A percentile compares a stretch with the other conserved stretches of the same genome.
These are phyloP conservation scores for Dromococcyx pavoninus DNA, from an alignment of 2,797 vertebrate genomes.

Conservation along the genomic window DNA sequence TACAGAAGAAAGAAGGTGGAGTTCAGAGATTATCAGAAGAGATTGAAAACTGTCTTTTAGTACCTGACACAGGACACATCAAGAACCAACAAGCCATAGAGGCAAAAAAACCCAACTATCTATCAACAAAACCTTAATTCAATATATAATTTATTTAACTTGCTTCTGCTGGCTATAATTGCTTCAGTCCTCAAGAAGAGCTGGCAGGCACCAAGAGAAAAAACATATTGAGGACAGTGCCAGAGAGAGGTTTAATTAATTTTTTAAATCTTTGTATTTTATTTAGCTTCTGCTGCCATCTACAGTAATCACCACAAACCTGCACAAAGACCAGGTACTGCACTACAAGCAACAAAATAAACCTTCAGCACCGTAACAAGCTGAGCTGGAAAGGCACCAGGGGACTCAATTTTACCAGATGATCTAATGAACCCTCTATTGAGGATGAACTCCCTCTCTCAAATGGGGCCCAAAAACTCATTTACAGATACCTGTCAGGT, in stretches of 20 bases:
- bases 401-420: background rate
- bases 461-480: background rate
- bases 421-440: background rate
- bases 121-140: constrained; percentile 9
- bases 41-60: background rate
- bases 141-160: constrained; percentile 22
- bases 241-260: background rate
- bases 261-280: constrained; percentile 33
- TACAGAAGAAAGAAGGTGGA: background rate
- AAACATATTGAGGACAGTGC: background rate
- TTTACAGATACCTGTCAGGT: background rate
- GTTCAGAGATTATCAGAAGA: background rate
- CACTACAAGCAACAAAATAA: background rate
- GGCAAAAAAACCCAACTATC: background rate
- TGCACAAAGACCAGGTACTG: constrained; percentile 39
- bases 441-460: background rate
- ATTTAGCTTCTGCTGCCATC: constrained; percentile 78
- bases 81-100: background rate
- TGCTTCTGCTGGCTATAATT: constrained; percentile 7
- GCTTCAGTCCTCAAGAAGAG: background rate
- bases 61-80: background rate
- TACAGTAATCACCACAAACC: constrained; percentile 68
- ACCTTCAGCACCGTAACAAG: background rate
- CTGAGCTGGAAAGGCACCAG: background rate
- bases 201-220: constrained; percentile 10